Percentiles rank a stretch among this genome's conserved stretches.
Conservation (phyloP, 2,113 vertebrate species). For the Calypte anna region DNA sequence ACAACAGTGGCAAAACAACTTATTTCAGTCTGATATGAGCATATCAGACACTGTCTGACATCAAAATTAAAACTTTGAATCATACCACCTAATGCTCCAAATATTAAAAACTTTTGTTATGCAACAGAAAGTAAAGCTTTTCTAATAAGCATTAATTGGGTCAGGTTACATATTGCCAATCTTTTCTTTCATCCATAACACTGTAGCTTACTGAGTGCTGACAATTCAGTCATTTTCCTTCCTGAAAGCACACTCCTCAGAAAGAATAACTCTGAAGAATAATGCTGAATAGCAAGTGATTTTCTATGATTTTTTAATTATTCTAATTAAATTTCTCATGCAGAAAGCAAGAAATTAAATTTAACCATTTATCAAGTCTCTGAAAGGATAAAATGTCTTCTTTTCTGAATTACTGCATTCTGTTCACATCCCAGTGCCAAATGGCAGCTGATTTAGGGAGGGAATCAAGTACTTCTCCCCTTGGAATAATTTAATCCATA, state of each 20-base stretch:
- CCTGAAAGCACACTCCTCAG: not conserved
- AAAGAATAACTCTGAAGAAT: not conserved
- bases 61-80: not conserved
- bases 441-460: not conserved
- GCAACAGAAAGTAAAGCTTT: not conserved
- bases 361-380: not conserved
- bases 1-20: not conserved
- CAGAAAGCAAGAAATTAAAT: slow-evolving; percentile 31
- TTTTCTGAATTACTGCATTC: not conserved
- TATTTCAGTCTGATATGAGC: not conserved
- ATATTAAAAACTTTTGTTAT: not conserved
- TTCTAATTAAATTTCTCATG: not conserved
- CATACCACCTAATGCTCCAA: not conserved
- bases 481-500: not conserved
- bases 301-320: not conserved
- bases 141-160: not conserved
- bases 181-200: not conserved
- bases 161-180: not conserved
- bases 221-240: not conserved
- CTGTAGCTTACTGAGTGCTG: not conserved
- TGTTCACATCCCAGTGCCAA: slow-evolving; percentile 21
- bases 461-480: not conserved
- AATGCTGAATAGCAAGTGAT: not conserved
- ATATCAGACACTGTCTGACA: not conserved
- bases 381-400: not conserved